Evolutionary conservation across 2,113 vertebrate genomes (phyloP), one percentile per base, ranked within the genome.

Genomic region (Oreochromis aureus): DNA sequence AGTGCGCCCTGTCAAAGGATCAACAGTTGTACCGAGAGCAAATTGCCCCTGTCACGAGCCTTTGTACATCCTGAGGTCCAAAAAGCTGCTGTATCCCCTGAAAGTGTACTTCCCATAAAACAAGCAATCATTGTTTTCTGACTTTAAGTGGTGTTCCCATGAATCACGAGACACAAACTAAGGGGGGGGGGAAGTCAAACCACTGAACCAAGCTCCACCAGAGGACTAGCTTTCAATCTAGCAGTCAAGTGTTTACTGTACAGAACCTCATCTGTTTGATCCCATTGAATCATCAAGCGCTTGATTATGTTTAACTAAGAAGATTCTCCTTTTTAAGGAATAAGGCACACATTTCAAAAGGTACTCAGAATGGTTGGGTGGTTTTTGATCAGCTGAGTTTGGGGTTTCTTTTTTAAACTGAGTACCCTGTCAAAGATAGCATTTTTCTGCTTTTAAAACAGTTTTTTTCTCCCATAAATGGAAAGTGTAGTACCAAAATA

Each of bases 241-340:
- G 87, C 51, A 84, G 79, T 87, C 6, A 59, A 88, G 71, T 93
- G 86, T 91, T 90, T 87, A 87, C 85, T 3, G 0, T 15, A 54
- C 59, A 78, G 44, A 69, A 71, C 46, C 46, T 46, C 22, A 7
- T 84, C 51, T 76, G 53, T 93, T 84, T 88, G 87, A 84, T 69
- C 51, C 79, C 54, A 69, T 84, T 22, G 81, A 80, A 78, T 32
- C 71, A 51, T 3, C 4, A 0, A 4, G 61, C 46, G 51, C 4
- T 82, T 81, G 83, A 90, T 83, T 61, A 22, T 85, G 66, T 90
- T 86, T 83, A 86, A 59, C 53, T 59, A 10, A 87, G 56, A 48
- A 66, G 10, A 32, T 54, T 54, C 27, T 34, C 83, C 39, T 63
- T 46, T 73, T 86, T 7, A 39, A 80, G 61, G 61, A 27, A 80